Base-by-base conservation (phyloP, 2,888 invertebrate genomes). In the Andrena chrysosceles region DNA sequence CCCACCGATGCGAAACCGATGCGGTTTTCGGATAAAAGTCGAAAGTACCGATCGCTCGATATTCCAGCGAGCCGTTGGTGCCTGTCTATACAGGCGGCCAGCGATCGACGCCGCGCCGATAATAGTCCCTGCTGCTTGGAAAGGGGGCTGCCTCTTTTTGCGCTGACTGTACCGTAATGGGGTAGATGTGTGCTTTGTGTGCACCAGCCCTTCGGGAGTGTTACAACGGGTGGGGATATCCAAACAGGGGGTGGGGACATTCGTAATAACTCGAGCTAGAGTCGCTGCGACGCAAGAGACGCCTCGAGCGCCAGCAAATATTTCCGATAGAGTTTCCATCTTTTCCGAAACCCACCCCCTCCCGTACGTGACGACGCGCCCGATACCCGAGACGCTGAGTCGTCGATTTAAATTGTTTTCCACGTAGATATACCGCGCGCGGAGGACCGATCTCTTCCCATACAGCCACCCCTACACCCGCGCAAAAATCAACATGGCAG, bases 401-500 rank as follows among this genome's bases (percentile, higher is more conserved):
- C 5, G 2, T 20, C 20, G n/a, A 23, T 20, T 49, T 1, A 2
- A 10, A 13, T 6, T 0, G 1, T 62, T 62, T 29, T 1, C 13
- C 31, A 23, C 23, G 33, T 29, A 23, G 29, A 10, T 23, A 2
- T 5, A 7, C 3, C 1, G 10, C 23, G 6, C 4, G 7, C 2
- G 49, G 2, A 3, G n/a, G 10, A 26, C 13, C 2, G 8, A 72
- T 73, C 68, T 48, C 67, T 77, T 83, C 56, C 71, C 35, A 77
- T 72, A 26, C 26, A 82, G 81, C 66, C 78, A 81, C 80, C 77
- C 80, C 71, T 80, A 72, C 67, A 76, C 76, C 68, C 81, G 85
- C 81, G 84, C 87, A 91, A 93, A 91, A 93, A 93, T 93, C 92
- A 92, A 91, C 91, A 93, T 93, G 93, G 93, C 91, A 91, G 92